A percentile compares a stretch with the other conserved stretches of the same genome.
These are phyloP conservation scores for Phyllotreta cruciferae DNA, from an alignment of 2,888 invertebrate genomes.

Conservation along the genomic window DNA sequence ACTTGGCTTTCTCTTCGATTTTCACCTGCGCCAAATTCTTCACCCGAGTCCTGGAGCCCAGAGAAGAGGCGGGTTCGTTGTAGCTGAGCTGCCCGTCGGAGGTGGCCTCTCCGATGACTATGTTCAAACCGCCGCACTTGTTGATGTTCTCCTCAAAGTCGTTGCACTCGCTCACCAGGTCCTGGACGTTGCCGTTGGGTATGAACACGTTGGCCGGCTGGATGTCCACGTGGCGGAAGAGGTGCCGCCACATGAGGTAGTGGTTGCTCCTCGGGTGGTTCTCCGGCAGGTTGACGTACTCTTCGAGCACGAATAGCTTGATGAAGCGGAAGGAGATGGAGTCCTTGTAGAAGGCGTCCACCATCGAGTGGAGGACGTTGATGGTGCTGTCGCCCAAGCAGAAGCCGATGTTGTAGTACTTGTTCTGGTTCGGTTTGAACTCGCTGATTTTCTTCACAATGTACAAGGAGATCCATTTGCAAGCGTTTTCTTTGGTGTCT, in stretches of 20 bases:
- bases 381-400: conserved; percentile 84
- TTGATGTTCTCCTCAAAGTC: conserved; percentile 81
- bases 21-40: conserved; percentile 96
- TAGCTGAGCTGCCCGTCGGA: conserved; percentile 97
- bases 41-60: conserved; percentile 89
- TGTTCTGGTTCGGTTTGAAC: conserved; percentile 70
- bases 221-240: conserved; percentile 96
- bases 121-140: conserved; percentile 86
- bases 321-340: conserved; percentile 91
- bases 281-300: conserved; percentile 89
- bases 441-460: conserved; percentile 80
- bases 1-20: conserved; percentile 91
- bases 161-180: conserved; percentile 82
- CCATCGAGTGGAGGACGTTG: conserved; percentile 91
- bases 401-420: conserved; percentile 66
- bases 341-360: conserved; percentile 83
- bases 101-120: conserved; percentile 92
- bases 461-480: conserved; percentile 93
- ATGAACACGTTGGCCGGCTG: conserved; percentile 87
- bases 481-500: background rate
- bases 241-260: conserved; percentile 94
- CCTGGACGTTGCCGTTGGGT: conserved; percentile 85
- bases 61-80: conserved; percentile 94
- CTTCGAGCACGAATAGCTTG: conserved; percentile 97
- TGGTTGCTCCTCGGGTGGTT: conserved; percentile 95